Conservation (phyloP, 2,113 vertebrate genomes). For the Atrichornis clamosus region DNA sequence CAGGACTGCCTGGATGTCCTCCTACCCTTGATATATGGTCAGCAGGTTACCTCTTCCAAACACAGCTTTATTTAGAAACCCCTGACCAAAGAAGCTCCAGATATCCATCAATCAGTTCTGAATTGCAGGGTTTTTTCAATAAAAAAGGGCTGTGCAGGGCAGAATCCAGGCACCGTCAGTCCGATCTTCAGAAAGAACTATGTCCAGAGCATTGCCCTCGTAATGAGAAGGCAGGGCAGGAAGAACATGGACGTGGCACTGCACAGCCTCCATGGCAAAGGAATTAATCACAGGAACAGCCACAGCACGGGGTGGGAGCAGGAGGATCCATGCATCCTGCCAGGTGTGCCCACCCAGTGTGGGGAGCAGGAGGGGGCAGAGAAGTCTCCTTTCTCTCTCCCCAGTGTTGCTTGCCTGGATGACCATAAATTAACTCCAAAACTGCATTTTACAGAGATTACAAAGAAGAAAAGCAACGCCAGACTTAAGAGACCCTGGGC, state of each 20-base stretch:
- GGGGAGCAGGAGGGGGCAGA: not conserved
- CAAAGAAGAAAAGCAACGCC: not conserved
- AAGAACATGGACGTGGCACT: not conserved
- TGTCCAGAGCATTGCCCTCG: not conserved
- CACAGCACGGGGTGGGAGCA: fast-evolving
- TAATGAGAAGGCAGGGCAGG: not conserved
- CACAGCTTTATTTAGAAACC: not conserved
- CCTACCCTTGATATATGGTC: not conserved
- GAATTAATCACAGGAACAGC: not conserved
- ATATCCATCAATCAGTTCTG: not conserved
- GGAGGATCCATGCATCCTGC: not conserved
- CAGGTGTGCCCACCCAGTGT: fast-evolving
- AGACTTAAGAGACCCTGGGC: fast-evolving
- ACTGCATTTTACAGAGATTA: not conserved
- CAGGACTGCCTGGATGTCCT: not conserved
- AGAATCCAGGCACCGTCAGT: not conserved
- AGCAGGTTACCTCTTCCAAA: not conserved
- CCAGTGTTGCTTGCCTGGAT: not conserved
- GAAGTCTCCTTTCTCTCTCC: not conserved
- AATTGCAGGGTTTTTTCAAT: not conserved
- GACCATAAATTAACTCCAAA: not conserved
- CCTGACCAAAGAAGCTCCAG: not conserved
- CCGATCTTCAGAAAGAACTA: not conserved
- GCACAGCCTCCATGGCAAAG: not conserved
- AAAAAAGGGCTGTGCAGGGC: fast-evolving